Percentiles rank a stretch among this genome's conserved stretches.
Evolutionary conservation across 2,888 invertebrate species (phyloP).

Genomic region (Archips crataeganus): DNA sequence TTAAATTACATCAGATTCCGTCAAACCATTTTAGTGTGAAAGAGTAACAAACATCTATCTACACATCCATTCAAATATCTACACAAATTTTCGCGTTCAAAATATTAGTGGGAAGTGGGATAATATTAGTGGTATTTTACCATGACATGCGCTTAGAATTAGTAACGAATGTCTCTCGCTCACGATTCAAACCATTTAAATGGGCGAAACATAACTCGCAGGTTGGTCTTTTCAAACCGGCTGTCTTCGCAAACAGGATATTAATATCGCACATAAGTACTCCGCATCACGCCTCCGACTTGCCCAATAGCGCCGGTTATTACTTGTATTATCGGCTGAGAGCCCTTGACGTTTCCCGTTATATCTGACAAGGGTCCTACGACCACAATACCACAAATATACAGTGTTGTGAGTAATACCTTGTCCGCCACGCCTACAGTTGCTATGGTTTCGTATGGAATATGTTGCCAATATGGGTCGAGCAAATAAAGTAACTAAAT

Average conservation of each 20-base stretch:
- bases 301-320: constrained; percentile 41
- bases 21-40: no score
- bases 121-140: no score
- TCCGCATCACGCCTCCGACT: constrained; percentile 26
- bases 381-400: constrained; percentile 52
- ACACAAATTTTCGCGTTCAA: no score
- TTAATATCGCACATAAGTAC: constrained; percentile 30
- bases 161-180: no score
- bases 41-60: no score
- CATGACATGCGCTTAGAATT: no score
- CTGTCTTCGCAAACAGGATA: constrained; percentile 19
- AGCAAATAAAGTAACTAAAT: background rate
- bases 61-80: no score
- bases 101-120: no score
- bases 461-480: background rate
- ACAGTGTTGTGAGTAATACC: constrained; percentile 32
- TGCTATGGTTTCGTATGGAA: constrained; percentile 14
- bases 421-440: constrained; percentile 25
- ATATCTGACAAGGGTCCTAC: constrained; percentile 61
- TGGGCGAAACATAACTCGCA: background rate
- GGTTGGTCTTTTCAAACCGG: background rate
- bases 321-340: constrained; percentile 43
- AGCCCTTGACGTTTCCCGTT: constrained; percentile 49
- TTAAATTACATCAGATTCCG: no score
- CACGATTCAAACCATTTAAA: background rate